phyloP scores from a whole-genome alignment of 2,797 vertebrate genomes.

The Carapus acus region DNA sequence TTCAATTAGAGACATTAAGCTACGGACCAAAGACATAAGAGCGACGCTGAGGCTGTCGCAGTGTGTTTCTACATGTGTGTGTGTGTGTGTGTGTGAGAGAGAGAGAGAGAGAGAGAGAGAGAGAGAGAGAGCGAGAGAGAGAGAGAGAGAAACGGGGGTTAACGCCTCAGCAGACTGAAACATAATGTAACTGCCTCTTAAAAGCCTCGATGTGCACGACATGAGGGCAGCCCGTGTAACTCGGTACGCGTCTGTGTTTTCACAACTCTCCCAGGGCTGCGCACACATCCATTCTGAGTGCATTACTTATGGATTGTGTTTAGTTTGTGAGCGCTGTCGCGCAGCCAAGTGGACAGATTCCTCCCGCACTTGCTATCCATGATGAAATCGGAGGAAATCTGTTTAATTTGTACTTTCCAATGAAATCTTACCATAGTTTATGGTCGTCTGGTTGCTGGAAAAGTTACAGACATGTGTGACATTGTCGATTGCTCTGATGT shows the following conservation, averaged over 20 bases:
- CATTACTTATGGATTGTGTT: slow-evolving; percentile 44
- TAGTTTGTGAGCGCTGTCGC: slow-evolving; percentile 16
- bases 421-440: too few relatives aligned
- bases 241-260: slow-evolving; percentile 30
- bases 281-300: slow-evolving; percentile 3
- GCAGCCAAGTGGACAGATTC: too few relatives aligned
- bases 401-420: too few relatives aligned
- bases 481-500: too few relatives aligned
- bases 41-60: slow-evolving; percentile 25
- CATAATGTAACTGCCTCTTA: slow-evolving; percentile 40
- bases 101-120: slow-evolving; percentile 7
- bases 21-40: slow-evolving; percentile 36
- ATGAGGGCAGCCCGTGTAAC: slow-evolving; percentile 33
- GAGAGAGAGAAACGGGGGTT: slow-evolving; percentile 37
- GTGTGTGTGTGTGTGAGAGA: slow-evolving; percentile 4
- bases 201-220: slow-evolving; percentile 46
- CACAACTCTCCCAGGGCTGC: slow-evolving; percentile 14
- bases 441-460: too few relatives aligned
- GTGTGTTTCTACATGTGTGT: slow-evolving; percentile 12
- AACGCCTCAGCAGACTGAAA: slow-evolving; percentile 43
- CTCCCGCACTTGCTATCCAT: too few relatives aligned
- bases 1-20: slow-evolving; percentile 45
- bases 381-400: too few relatives aligned
- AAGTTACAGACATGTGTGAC: too few relatives aligned
- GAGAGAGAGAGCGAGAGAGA: slow-evolving; percentile 1